phyloP scores from a whole-genome alignment of 2,888 invertebrate species.

The Drosophila eohydei region DNA sequence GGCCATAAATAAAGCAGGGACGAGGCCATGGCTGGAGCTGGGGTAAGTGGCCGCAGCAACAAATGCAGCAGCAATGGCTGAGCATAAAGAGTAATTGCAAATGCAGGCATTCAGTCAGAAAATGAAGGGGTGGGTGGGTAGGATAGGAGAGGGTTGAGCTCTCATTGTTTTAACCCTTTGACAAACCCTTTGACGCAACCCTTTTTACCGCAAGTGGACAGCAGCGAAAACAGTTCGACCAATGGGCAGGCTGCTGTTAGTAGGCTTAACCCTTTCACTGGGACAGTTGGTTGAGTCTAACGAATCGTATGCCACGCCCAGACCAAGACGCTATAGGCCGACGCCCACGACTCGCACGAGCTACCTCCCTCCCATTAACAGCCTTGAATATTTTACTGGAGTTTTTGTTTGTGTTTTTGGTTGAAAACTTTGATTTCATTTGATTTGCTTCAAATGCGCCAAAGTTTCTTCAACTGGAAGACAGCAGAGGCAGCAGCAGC shows the following conservation, averaged over 20 bases:
- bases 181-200: conserved; percentile 31
- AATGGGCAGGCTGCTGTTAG: conserved; percentile 30
- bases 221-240: conserved; percentile 28
- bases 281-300: neutral
- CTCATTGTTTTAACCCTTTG: conserved; percentile 61
- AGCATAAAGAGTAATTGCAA: conserved; percentile 47
- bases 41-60: conserved; percentile 1
- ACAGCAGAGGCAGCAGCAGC: conserved; percentile 37
- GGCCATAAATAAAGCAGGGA: conserved; percentile 37
- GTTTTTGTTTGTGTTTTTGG: conserved; percentile 26
- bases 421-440: conserved; percentile 72
- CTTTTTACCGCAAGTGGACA: conserved; percentile 42
- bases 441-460: conserved; percentile 70
- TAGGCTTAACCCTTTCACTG: conserved; percentile 45
- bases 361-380: neutral
- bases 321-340: conserved; percentile 6
- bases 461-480: conserved; percentile 82
- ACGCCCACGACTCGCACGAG: neutral
- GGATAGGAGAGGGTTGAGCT: conserved; percentile 15
- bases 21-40: conserved; percentile 1
- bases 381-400: conserved; percentile 15
- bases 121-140: conserved; percentile 1
- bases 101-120: conserved; percentile 19
- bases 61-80: conserved; percentile 29
- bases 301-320: conserved; percentile 38